A percentile compares a stretch with the other conserved stretches of the same genome.
Conservation (phyloP, 2,113 vertebrate genomes). For the Cebidichthys violaceus region DNA sequence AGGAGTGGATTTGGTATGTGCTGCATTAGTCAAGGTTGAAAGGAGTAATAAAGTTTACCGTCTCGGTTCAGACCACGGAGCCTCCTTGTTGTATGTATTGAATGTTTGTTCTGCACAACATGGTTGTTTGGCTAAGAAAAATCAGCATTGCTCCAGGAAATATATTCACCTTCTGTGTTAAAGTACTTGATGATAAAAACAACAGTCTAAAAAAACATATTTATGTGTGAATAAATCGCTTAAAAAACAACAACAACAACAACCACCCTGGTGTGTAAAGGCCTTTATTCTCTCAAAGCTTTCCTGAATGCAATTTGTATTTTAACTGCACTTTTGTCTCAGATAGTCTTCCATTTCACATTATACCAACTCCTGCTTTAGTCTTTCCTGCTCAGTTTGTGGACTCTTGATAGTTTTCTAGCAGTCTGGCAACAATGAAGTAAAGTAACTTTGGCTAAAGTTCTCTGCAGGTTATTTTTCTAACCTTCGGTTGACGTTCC, state of each 20-base stretch:
- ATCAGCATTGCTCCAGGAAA: no score
- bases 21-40: background rate
- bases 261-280: background rate
- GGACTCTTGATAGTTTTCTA: background rate
- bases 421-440: background rate
- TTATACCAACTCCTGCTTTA: background rate
- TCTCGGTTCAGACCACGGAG: background rate
- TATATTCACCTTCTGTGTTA: no score
- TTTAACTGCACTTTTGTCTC: background rate
- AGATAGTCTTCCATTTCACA: background rate
- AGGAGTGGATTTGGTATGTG: background rate
- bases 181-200: background rate
- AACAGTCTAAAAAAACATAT: background rate
- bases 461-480: no score
- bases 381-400: background rate
- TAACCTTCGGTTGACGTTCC: no score
- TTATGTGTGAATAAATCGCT: background rate
- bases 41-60: background rate
- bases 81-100: background rate
- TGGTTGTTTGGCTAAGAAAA: background rate
- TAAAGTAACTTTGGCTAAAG: background rate
- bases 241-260: background rate
- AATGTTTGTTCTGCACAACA: background rate
- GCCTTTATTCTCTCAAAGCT: constrained; percentile 1
- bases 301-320: constrained; percentile 14